Evolutionary conservation across 1,140 invertebrate species (phyloP), one percentile per base, ranked within the genome.

Genomic region (Lordiphosa mommai): DNA sequence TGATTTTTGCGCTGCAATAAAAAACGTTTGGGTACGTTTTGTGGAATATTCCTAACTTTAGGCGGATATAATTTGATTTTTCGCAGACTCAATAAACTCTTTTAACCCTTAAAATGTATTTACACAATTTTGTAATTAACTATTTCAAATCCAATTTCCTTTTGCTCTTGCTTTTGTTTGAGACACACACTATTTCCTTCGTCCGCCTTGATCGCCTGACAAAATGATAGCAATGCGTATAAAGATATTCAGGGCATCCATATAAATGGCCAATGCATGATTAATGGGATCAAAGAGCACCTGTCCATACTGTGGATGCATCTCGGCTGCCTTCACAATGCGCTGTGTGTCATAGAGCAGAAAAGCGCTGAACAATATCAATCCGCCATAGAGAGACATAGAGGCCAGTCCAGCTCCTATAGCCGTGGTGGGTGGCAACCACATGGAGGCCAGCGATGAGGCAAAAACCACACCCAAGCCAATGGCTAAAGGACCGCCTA

Each of bases 171-270:
- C n/a, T n/a, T n/a, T n/a, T n/a, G n/a, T n/a, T n/a, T n/a, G n/a
- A n/a, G n/a, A n/a, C 23, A 27, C 16, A 17, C 16, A 17, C 16
- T 17, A 17, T 27, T 27, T 27, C 23, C 23, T 27, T 7, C 40
- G 10, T 2, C 56, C 50, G 23, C 67, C 55, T 29, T 80, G 66
- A n/a, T 80, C 94, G 61, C 51, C 47, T 13, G 94, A 92, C 48
- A 99, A 86, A 66, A 99, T 97, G 70, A 94, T 94, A 1, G 95
- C 95, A 73, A 99, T 95, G 67, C 98, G 91, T 69, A 99, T 94
- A 88, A 99, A 99, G 73, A 99, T 99, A 88, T 99, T 99, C 3
- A 99, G 82, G 1, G 96, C 95, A 87, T 99, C 97, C 92, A 99
- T 89, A 88, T 99, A 99, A 67, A 99, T 96, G 4, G 94, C 94